These are phyloP conservation scores for Caenorhabditis panamensis DNA, from an alignment of 2,888 invertebrate genomes.

Conservation along the genomic window DNA sequence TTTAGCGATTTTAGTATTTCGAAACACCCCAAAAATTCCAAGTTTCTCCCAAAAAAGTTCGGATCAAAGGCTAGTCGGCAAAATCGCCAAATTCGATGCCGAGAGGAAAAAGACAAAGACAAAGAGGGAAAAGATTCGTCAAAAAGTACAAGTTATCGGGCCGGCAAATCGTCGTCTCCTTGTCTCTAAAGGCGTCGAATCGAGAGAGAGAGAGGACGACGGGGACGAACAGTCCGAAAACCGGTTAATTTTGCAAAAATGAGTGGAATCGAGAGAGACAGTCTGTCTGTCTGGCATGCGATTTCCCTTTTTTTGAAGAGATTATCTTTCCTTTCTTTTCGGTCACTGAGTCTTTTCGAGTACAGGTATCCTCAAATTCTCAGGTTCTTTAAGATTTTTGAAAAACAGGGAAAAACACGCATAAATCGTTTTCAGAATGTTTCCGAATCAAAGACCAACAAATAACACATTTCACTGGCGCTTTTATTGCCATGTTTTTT, in stretches of 20 bases:
- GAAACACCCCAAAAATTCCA: no score
- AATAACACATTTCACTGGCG: no score
- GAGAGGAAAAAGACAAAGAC: not conserved
- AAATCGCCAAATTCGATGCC: slow-evolving; percentile 6
- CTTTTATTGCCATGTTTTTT: no score
- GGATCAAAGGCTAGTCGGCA: not conserved
- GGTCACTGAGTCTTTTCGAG: no score
- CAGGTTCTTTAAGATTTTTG: no score
- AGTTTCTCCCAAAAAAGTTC: no score
- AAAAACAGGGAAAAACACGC: no score
- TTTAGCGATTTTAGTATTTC: no score
- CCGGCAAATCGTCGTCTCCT: slow-evolving; percentile 5
- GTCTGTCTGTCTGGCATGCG: no score
- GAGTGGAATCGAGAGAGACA: slow-evolving; percentile 11
- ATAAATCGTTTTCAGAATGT: no score
- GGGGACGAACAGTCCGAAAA: not conserved
- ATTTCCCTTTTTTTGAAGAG: slow-evolving; percentile 1
- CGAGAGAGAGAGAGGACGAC: slow-evolving; percentile 10
- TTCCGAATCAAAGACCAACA: no score
- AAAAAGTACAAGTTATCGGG: slow-evolving; percentile 59
- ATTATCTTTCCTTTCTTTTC: not conserved
- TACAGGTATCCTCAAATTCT: no score
- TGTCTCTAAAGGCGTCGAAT: slow-evolving; percentile 10
- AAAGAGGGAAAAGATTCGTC: not conserved
- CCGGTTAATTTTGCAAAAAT: slow-evolving; percentile 36